These are phyloP conservation scores for Nomada fabriciana DNA, from an alignment of 2,888 invertebrate species.

Conservation along the genomic window DNA sequence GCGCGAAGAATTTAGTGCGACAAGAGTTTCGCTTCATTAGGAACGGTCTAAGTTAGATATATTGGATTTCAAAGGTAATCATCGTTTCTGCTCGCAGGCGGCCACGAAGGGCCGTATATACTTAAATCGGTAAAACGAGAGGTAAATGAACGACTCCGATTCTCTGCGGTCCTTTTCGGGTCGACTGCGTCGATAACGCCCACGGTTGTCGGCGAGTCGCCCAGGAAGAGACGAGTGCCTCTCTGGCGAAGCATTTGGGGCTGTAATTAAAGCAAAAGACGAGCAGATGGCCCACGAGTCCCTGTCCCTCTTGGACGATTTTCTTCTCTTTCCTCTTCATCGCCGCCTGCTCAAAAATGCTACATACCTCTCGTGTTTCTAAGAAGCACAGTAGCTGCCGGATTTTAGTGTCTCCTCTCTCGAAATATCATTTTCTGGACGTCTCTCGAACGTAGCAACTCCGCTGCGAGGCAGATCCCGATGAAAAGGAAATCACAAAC, in stretches of 20 bases:
- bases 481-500: background rate
- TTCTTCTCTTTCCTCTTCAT: conserved; percentile 15
- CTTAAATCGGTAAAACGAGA: conserved; percentile 38
- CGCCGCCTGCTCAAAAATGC: conserved; percentile 19
- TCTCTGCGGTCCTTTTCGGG: conserved; percentile 51
- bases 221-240: conserved; percentile 54
- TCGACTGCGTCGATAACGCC: conserved; percentile 58
- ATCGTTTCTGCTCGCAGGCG: background rate
- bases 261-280: conserved; percentile 68
- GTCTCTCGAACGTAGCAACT: background rate
- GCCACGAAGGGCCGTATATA: background rate
- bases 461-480: too few relatives aligned
- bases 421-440: background rate
- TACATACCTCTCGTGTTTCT: conserved; percentile 42
- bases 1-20: too few relatives aligned
- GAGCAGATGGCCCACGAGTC: conserved; percentile 64
- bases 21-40: too few relatives aligned
- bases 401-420: conserved; percentile 14
- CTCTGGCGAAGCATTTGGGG: conserved; percentile 46
- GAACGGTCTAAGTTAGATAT: too few relatives aligned
- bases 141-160: conserved; percentile 54
- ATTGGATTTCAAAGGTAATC: background rate
- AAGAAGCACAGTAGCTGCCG: conserved; percentile 45
- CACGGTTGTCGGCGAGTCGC: conserved; percentile 55
- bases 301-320: conserved; percentile 40